Percentiles rank a stretch among this genome's conserved stretches.
phyloP scores from a whole-genome alignment of 2,113 vertebrate species.

The Ophthalmolycus amberensis region DNA sequence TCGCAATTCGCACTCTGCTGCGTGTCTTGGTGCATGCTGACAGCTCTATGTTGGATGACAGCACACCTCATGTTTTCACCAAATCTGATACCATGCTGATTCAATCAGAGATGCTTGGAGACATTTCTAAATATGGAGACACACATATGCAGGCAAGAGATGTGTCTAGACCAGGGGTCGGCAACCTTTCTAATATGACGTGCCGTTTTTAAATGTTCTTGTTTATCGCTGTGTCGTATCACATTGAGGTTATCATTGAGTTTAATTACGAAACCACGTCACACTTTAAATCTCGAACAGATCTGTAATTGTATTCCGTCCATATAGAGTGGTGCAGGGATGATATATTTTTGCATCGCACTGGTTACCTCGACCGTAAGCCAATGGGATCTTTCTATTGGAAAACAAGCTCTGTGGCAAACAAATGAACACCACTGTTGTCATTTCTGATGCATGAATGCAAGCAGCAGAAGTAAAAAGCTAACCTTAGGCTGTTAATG shows the following conservation, averaged over 20 bases:
- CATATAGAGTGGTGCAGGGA: too few species aligned
- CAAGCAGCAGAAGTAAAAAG: too few species aligned
- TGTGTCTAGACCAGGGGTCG: conserved; percentile 2
- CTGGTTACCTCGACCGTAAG: too few species aligned
- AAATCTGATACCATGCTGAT: conserved; percentile 71
- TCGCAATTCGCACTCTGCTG: conserved; percentile 64
- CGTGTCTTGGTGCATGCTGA: conserved; percentile 52
- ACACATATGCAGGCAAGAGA: conserved; percentile 30
- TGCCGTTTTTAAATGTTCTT: not conserved
- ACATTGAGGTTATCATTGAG: not conserved
- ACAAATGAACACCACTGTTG: too few species aligned
- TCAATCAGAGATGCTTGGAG: conserved; percentile 70
- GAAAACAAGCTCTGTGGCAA: too few species aligned
- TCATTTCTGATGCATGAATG: too few species aligned
- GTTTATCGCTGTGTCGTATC: not conserved
- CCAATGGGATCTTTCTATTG: too few species aligned
- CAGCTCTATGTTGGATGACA: conserved; percentile 71
- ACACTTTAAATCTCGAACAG: too few species aligned
- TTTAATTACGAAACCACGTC: not conserved
- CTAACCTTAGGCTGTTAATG: too few species aligned
- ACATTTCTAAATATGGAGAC: conserved; percentile 60
- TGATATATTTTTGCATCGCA: too few species aligned
- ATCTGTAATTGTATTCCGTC: too few species aligned
- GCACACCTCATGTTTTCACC: conserved; percentile 68
- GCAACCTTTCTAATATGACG: not conserved